A percentile compares a stretch with the other conserved stretches of the same genome.
phyloP scores from a whole-genome alignment of 2,797 vertebrate genomes.

The Phoebastria nigripes region DNA sequence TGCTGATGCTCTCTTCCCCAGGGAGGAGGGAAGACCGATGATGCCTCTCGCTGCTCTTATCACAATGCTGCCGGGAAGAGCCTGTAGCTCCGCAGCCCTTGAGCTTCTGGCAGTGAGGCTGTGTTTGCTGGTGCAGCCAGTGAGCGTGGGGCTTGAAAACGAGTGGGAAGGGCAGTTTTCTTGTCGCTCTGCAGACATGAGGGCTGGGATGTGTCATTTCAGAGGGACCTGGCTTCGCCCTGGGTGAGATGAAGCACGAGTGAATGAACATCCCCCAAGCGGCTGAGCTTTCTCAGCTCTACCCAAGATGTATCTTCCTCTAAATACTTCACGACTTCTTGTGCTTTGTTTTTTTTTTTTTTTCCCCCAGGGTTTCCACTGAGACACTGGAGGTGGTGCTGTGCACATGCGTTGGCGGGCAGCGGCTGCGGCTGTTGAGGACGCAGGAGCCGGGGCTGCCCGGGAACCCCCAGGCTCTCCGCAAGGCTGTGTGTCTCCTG shows the following conservation, averaged over 20 bases:
- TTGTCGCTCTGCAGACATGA: not conserved
- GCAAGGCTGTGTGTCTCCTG: not conserved
- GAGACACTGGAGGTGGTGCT: no score
- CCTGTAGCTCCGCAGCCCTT: not conserved
- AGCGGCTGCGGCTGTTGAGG: not conserved
- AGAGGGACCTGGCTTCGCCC: not conserved
- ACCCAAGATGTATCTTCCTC: not conserved
- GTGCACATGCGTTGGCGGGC: no score
- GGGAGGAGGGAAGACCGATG: no score
- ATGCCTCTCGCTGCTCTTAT: no score
- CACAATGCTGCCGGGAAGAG: not conserved
- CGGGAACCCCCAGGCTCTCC: not conserved
- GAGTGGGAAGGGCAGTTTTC: not conserved
- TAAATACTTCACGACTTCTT: not conserved
- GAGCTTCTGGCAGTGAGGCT: not conserved
- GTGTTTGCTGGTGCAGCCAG: not conserved
- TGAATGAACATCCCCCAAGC: not conserved
- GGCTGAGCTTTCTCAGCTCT: not conserved
- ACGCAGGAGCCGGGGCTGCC: not conserved
- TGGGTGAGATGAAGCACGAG: no score
- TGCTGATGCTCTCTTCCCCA: not conserved
- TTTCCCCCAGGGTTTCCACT: no score
- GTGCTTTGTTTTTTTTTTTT: not conserved
- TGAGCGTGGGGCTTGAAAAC: no score
- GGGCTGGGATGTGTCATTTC: not conserved